Conservation (phyloP, 64 coral and sea anemone genomes). For the Catalaphyllia jardinei region DNA sequence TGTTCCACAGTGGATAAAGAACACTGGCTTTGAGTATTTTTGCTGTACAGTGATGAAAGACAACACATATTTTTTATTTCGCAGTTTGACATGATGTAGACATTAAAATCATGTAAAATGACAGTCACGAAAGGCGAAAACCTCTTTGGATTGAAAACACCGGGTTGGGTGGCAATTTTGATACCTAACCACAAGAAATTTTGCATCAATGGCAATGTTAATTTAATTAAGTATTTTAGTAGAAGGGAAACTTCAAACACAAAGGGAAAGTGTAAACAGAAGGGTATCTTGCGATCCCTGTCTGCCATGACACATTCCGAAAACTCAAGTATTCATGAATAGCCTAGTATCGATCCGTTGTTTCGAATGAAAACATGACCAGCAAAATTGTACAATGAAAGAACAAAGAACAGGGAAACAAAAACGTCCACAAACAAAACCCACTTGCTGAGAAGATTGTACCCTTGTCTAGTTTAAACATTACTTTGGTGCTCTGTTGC, state of each 20-base stretch:
- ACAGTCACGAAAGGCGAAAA: background rate
- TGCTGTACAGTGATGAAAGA: background rate
- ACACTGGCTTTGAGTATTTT: background rate
- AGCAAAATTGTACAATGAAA: background rate
- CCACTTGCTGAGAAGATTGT: background rate
- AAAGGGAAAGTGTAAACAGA: slow-evolving; percentile 13
- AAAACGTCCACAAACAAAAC: slow-evolving; percentile 1
- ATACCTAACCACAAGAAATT: background rate
- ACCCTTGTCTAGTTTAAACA: slow-evolving; percentile 2
- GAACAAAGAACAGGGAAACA: background rate
- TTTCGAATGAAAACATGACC: slow-evolving; percentile 1
- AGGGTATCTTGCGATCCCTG: background rate
- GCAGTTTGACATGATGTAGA: background rate
- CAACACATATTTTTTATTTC: background rate
- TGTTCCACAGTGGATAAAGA: background rate
- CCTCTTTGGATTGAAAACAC: background rate
- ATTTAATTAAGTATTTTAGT: background rate
- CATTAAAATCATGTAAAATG: background rate
- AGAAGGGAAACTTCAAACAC: background rate
- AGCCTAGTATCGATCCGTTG: background rate
- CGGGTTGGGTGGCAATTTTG: background rate
- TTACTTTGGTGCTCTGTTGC: background rate
- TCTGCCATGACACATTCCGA: slow-evolving; percentile 22
- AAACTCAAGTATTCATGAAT: background rate
- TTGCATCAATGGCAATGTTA: background rate